Evolutionary conservation across 2,888 invertebrate genomes (phyloP).

Genomic region (Eupelmus urozonus): DNA sequence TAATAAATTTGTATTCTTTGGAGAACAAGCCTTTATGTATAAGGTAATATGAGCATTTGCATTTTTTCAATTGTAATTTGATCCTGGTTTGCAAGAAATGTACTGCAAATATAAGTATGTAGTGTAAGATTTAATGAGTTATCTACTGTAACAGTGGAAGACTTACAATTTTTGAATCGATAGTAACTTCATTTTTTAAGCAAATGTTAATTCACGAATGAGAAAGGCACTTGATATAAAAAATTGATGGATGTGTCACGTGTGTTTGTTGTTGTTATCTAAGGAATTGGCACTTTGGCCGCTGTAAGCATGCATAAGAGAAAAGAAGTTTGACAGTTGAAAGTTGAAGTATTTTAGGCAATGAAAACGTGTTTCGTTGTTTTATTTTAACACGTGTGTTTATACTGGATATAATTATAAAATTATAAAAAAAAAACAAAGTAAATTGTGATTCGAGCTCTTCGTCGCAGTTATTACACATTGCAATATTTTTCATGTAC

Average conservation of each 20-base stretch:
- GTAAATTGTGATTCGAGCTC: conserved; percentile 39
- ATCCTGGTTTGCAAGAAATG: conserved; percentile 37
- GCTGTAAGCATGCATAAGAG: conserved; percentile 53
- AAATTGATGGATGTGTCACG: conserved; percentile 49
- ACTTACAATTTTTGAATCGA: conserved; percentile 54
- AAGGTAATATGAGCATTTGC: conserved; percentile 36
- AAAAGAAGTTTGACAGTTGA: conserved; percentile 37
- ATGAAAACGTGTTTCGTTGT: conserved; percentile 26
- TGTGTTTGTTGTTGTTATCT: conserved; percentile 56
- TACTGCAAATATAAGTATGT: conserved; percentile 43
- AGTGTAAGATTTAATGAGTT: conserved; percentile 46
- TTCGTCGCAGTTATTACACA: conserved; percentile 44
- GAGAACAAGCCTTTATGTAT: conserved; percentile 16
- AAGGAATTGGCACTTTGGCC: conserved; percentile 56
- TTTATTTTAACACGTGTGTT: conserved; percentile 34
- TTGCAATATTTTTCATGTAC: conserved; percentile 57
- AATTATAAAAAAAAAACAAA: conserved; percentile 31
- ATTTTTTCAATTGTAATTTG: conserved; percentile 45
- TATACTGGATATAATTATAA: conserved; percentile 24
- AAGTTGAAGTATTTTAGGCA: conserved; percentile 23
- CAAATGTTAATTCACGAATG: conserved; percentile 47
- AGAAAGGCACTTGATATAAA: conserved; percentile 40
- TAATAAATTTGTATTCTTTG: conserved; percentile 53
- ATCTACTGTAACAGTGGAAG: conserved; percentile 50
- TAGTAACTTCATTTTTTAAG: conserved; percentile 40